These are phyloP conservation scores for Leptoteleia sp. DNA, from an alignment of 1,140 invertebrate genomes.

Conservation along the genomic window DNA sequence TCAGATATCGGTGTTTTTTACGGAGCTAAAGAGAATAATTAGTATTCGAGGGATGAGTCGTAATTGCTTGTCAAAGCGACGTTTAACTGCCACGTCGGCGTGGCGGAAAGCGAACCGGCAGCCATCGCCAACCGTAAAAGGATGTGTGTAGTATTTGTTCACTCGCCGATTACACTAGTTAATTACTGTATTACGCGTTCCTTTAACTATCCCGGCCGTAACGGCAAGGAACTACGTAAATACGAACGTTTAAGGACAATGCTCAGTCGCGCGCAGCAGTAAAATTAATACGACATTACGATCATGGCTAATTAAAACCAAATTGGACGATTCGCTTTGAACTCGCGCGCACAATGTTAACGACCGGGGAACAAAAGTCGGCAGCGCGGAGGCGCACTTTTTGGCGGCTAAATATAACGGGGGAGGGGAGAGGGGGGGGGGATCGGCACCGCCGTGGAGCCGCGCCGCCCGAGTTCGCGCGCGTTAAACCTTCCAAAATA, in stretches of 20 bases:
- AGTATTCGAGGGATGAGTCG: slow-evolving; percentile 17
- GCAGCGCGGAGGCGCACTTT: too few species aligned
- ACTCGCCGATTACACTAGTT: slow-evolving; percentile 53
- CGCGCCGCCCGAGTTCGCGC: too few species aligned
- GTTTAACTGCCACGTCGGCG: slow-evolving; percentile 17
- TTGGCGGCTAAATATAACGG: too few species aligned
- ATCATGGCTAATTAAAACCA: slow-evolving; percentile 45
- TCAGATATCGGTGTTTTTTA: slow-evolving; percentile 63
- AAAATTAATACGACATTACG: slow-evolving; percentile 52
- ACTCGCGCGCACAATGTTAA: slow-evolving; percentile 32
- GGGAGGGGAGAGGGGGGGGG: too few species aligned
- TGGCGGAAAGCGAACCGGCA: slow-evolving; percentile 10
- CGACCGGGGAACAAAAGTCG: slow-evolving; percentile 40
- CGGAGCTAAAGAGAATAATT: slow-evolving; percentile 31
- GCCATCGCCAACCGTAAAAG: slow-evolving; percentile 48
- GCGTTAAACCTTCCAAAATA: slow-evolving; percentile 44
- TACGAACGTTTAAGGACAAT: slow-evolving; percentile 43
- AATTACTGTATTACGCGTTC: slow-evolving; percentile 57
- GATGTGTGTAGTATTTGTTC: slow-evolving; percentile 58
- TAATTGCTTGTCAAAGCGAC: slow-evolving; percentile 38
- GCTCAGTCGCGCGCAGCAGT: slow-evolving; percentile 45
- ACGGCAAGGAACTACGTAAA: slow-evolving; percentile 40
- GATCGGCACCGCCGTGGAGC: too few species aligned
- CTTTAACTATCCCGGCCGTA: slow-evolving; percentile 41
- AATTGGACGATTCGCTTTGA: slow-evolving; percentile 39